Evolutionary conservation across 1,140 invertebrate species (phyloP).

Genomic region (Apis dorsata): DNA sequence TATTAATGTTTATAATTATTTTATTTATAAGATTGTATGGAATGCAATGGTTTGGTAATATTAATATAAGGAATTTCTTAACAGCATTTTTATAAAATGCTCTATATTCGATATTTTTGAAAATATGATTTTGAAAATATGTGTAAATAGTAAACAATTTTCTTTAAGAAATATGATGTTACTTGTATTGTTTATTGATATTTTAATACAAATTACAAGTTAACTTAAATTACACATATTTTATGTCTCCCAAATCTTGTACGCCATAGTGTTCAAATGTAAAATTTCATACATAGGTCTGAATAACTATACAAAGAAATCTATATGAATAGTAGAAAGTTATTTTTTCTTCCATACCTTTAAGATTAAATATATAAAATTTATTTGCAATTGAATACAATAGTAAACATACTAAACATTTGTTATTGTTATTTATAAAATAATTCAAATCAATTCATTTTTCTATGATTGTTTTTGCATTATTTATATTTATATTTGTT

Average conservation of each 20-base stretch:
- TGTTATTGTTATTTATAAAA: background rate
- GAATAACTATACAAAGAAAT: constrained; percentile 20
- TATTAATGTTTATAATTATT: constrained; percentile 34
- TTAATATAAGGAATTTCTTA: constrained; percentile 3
- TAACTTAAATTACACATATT: constrained; percentile 33
- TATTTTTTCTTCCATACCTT: constrained; percentile 32
- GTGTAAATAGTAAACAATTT: constrained; percentile 7
- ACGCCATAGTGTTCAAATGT: constrained; percentile 55
- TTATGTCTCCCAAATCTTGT: constrained; percentile 27
- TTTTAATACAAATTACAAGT: constrained; percentile 34
- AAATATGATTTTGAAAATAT: constrained; percentile 20
- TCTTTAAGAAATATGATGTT: constrained; percentile 21
- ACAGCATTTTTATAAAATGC: constrained; percentile 43
- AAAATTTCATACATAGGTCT: constrained; percentile 24
- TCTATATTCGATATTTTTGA: constrained; percentile 2
- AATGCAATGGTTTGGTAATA: constrained; percentile 5
- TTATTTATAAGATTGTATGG: constrained; percentile 33
- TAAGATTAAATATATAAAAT: background rate
- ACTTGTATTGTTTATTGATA: constrained; percentile 7
- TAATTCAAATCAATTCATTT: constrained; percentile 5
- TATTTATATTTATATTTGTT: background rate
- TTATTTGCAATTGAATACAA: constrained; percentile 37
- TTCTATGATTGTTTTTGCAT: constrained; percentile 11
- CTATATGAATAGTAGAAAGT: constrained; percentile 21
- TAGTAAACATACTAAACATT: background rate